phyloP scores from a whole-genome alignment of 2,797 vertebrate genomes.

The Parotocinclus haroldoi region DNA sequence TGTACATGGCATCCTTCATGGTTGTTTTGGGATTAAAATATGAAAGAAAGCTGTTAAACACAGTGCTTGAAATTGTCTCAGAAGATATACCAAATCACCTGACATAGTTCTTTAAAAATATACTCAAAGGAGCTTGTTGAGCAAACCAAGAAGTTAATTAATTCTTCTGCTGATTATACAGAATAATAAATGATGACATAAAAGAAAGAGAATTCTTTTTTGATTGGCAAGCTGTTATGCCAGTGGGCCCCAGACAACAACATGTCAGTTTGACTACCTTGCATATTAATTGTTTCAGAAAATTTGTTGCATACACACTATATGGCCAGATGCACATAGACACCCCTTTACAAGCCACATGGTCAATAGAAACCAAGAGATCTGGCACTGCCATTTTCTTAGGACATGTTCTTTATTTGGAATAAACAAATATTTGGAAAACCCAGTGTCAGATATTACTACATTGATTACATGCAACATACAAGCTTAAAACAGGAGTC shows the following conservation, averaged over 20 bases:
- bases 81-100: constrained; percentile 1
- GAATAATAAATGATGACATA: background rate
- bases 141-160: background rate
- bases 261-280: too few species aligned
- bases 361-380: too few species aligned
- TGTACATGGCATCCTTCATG: too few species aligned
- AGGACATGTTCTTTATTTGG: too few species aligned
- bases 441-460: background rate
- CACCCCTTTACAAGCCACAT: too few species aligned
- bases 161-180: background rate
- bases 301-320: too few species aligned
- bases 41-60: constrained; percentile 6
- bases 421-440: too few species aligned
- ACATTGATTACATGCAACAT: background rate
- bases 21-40: constrained; percentile 7
- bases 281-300: too few species aligned
- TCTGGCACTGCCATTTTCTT: too few species aligned
- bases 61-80: background rate
- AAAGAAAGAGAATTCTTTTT: background rate
- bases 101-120: background rate
- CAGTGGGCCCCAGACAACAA: constrained; percentile 3
- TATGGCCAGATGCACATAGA: too few species aligned
- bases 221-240: constrained; percentile 3
- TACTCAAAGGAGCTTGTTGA: background rate
- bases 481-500: background rate